Percentiles rank a stretch among this genome's conserved stretches.
phyloP scores from a whole-genome alignment of 2,888 invertebrate species.

The Ypsolopha scabrella region DNA sequence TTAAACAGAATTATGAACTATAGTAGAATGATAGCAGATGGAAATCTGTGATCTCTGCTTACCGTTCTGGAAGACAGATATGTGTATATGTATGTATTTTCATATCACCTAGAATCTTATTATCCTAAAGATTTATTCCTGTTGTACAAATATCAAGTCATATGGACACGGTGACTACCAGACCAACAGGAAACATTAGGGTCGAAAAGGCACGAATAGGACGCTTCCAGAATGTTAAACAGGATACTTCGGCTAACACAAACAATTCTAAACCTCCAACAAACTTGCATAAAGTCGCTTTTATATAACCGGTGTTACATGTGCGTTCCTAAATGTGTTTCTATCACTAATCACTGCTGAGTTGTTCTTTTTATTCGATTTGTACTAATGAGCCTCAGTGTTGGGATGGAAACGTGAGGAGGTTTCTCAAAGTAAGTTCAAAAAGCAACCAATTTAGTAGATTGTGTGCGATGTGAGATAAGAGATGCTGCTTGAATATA shows the following conservation, averaged over 20 bases:
- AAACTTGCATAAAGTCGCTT: no score
- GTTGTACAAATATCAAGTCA: not conserved
- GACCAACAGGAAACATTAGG: slow-evolving; percentile 3
- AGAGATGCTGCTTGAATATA: not conserved
- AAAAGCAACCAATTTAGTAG: not conserved
- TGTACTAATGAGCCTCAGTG: slow-evolving; percentile 2
- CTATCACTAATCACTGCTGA: slow-evolving; percentile 3
- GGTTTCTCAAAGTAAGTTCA: not conserved
- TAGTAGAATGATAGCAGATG: no score
- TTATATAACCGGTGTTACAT: no score
- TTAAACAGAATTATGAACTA: no score
- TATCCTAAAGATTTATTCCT: not conserved
- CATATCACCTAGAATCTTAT: not conserved
- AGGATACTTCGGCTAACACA: not conserved
- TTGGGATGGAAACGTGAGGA: not conserved
- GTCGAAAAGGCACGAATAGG: slow-evolving; percentile 1
- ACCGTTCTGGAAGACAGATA: no score
- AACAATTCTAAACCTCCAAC: not conserved
- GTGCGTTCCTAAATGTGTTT: not conserved
- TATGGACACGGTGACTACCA: not conserved
- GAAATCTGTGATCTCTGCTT: no score
- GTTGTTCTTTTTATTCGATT: slow-evolving; percentile 3
- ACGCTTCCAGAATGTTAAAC: slow-evolving; percentile 2
- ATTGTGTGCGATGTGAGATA: not conserved
- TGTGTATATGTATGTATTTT: not conserved